These are phyloP conservation scores for Apeltes quadracus DNA, from an alignment of 2,113 vertebrate species.

Conservation along the genomic window DNA sequence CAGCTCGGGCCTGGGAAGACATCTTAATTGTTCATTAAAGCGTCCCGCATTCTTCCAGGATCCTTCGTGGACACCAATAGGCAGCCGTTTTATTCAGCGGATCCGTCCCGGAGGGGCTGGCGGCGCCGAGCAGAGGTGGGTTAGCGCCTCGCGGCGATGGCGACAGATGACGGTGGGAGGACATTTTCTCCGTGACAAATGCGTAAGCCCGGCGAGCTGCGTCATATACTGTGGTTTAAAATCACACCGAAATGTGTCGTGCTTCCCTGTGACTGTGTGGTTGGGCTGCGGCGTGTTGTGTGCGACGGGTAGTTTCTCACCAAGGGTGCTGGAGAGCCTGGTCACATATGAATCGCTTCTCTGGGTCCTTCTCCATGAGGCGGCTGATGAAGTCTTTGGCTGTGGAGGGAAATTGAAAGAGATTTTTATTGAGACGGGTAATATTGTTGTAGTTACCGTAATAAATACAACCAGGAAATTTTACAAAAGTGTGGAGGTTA, in stretches of 20 bases:
- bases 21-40: conserved; percentile 72
- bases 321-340: conserved; percentile 95
- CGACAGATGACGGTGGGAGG: conserved; percentile 75
- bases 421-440: not conserved
- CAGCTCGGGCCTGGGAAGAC: conserved; percentile 56
- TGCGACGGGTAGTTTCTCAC: conserved; percentile 80
- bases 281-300: conserved; percentile 6
- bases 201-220: conserved; percentile 60
- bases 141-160: conserved; percentile 61
- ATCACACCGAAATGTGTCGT: conserved; percentile 26
- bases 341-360: conserved; percentile 96
- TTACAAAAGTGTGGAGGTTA: not conserved
- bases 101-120: conserved; percentile 47
- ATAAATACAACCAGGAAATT: not conserved
- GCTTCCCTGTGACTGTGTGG: conserved; percentile 50
- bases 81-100: conserved; percentile 68
- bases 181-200: conserved; percentile 61
- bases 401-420: conserved; percentile 62
- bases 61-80: conserved; percentile 73
- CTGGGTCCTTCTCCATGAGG: conserved; percentile 98
- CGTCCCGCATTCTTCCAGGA: conserved; percentile 64
- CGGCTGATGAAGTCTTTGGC: conserved; percentile 97
- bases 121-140: conserved; percentile 49
- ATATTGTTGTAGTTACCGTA: not conserved
- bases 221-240: conserved; percentile 60